Percentiles rank a stretch among this genome's conserved stretches.
Evolutionary conservation across 2,113 vertebrate species (phyloP).

Genomic region (Crotalus viridis): DNA sequence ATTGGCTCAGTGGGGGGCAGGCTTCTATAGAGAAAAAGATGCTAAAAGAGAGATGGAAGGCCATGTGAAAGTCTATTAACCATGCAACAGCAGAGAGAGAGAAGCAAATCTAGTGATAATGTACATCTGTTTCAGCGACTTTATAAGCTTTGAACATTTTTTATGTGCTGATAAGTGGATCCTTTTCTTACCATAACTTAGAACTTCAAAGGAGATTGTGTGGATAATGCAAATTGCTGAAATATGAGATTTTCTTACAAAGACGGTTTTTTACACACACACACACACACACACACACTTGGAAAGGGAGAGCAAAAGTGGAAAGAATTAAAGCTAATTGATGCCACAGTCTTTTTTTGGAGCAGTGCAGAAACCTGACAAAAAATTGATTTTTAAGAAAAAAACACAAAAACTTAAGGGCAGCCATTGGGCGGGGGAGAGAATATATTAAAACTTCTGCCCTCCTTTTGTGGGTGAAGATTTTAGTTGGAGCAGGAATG

Average conservation of each 20-base stretch:
- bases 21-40: constrained; percentile 87
- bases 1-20: constrained; percentile 89
- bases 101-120: constrained; percentile 97
- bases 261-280: constrained; percentile 74
- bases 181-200: constrained; percentile 95
- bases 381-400: constrained; percentile 75
- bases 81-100: constrained; percentile 85
- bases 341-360: constrained; percentile 89
- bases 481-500: constrained; percentile 52
- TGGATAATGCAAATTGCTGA: constrained; percentile 98
- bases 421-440: constrained; percentile 51
- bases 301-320: constrained; percentile 55
- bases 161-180: constrained; percentile 94
- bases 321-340: constrained; percentile 88
- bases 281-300: constrained; percentile 55
- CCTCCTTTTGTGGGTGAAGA: constrained; percentile 46
- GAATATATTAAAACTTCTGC: constrained; percentile 46
- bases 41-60: constrained; percentile 85
- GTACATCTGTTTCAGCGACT: constrained; percentile 99
- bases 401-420: constrained; percentile 54
- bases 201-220: constrained; percentile 98
- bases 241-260: constrained; percentile 91
- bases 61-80: constrained; percentile 87
- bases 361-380: constrained; percentile 71
- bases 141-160: constrained; percentile 99